Evolutionary conservation across 2,113 vertebrate species (phyloP).

Genomic region (Elephantulus edwardii): DNA sequence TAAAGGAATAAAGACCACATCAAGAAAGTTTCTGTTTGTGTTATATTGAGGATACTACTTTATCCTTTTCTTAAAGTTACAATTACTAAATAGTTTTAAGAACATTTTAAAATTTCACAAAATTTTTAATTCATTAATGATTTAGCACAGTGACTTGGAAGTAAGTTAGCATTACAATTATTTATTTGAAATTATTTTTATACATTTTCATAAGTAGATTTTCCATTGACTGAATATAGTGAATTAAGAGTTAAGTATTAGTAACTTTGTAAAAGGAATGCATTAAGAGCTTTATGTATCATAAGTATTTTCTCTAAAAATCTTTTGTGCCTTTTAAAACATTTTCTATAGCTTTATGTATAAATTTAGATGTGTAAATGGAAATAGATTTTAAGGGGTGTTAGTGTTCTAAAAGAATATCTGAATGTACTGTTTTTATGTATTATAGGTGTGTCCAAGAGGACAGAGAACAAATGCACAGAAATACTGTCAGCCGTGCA

Average conservation of each 20-base stretch:
- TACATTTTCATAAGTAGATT: slow-evolving; percentile 10
- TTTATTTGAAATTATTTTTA: slow-evolving; percentile 33
- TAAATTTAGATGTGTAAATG: slow-evolving; percentile 15
- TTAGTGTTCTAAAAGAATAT: neutral
- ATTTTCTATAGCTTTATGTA: neutral
- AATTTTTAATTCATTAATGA: slow-evolving; percentile 43
- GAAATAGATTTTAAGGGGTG: neutral
- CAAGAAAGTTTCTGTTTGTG: slow-evolving; percentile 18
- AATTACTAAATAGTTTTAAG: slow-evolving; percentile 7
- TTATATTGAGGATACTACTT: slow-evolving; percentile 6
- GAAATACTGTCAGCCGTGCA: slow-evolving; percentile 92
- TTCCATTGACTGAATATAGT: slow-evolving; percentile 17
- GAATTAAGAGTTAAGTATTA: slow-evolving; percentile 18
- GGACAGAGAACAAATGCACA: slow-evolving; percentile 90
- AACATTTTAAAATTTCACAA: slow-evolving; percentile 13
- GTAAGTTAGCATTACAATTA: slow-evolving; percentile 27
- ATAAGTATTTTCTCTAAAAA: neutral
- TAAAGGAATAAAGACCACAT: slow-evolving; percentile 15
- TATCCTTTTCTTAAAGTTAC: slow-evolving; percentile 6
- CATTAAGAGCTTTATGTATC: neutral
- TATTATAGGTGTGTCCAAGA: slow-evolving; percentile 92
- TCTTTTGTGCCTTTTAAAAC: too few relatives aligned
- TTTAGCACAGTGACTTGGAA: neutral
- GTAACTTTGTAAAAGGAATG: neutral
- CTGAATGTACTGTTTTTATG: neutral